Evolutionary conservation across 2,888 invertebrate genomes (phyloP).

Genomic region (Apamea sordens): DNA sequence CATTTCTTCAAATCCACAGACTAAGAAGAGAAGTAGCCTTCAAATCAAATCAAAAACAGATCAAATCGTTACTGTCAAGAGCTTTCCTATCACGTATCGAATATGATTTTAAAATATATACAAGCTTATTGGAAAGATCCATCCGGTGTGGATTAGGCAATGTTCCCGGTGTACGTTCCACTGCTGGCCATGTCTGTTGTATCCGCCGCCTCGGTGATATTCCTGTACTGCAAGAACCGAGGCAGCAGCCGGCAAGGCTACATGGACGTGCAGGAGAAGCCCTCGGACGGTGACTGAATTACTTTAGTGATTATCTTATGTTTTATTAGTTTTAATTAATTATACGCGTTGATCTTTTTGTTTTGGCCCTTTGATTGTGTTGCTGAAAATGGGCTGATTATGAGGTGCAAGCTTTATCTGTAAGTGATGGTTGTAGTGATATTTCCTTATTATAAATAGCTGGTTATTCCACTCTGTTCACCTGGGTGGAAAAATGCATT

Average conservation of each 20-base stretch:
- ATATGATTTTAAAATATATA: constrained; percentile 52
- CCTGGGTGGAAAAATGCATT: neutral
- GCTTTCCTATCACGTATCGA: constrained; percentile 38
- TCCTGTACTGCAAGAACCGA: constrained; percentile 82
- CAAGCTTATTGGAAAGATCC: constrained; percentile 28
- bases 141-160: constrained; percentile 64
- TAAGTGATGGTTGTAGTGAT: neutral
- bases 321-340: constrained; percentile 57
- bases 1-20: too few species aligned
- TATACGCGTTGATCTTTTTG: constrained; percentile 46
- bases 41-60: too few species aligned
- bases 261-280: constrained; percentile 84
- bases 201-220: constrained; percentile 82
- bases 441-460: neutral
- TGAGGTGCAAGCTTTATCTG: neutral
- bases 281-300: constrained; percentile 70
- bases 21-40: too few species aligned
- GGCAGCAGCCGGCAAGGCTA: constrained; percentile 80
- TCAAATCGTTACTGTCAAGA: constrained; percentile 40
- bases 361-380: constrained; percentile 43
- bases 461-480: neutral
- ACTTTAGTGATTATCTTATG: constrained; percentile 55
- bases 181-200: constrained; percentile 83
- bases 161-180: constrained; percentile 78
- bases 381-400: neutral